Percentiles rank a stretch among this genome's conserved stretches.
Evolutionary conservation across 2,888 invertebrate genomes (phyloP).

Genomic region (Vannuccia rotundouncinata): DNA sequence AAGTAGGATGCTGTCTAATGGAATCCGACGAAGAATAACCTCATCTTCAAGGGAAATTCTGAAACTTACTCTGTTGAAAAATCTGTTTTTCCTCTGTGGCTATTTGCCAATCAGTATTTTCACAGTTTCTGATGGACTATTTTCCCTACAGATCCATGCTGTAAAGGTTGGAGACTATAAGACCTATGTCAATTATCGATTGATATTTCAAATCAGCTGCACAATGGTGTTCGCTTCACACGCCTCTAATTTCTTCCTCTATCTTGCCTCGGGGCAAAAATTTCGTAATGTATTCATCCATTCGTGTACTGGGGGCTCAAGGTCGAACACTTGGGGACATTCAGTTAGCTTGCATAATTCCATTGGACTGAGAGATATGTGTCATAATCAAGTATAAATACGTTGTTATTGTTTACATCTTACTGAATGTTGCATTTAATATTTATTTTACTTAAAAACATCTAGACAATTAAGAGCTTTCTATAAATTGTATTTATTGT

Average conservation of each 20-base stretch:
- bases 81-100: background rate
- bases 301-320: background rate
- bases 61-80: background rate
- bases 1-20: background rate
- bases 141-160: background rate
- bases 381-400: background rate
- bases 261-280: conserved; percentile 1
- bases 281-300: background rate
- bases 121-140: background rate
- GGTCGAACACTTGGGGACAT: background rate
- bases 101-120: background rate
- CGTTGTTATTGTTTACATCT: too few relatives aligned
- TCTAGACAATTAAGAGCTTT: too few relatives aligned
- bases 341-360: background rate
- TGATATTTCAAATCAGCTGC: background rate
- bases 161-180: background rate
- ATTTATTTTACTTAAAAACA: too few relatives aligned
- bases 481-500: too few relatives aligned
- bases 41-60: background rate
- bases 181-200: background rate
- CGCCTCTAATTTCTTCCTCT: conserved; percentile 27
- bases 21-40: background rate
- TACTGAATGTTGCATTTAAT: too few relatives aligned
- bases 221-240: conserved; percentile 9
- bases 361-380: background rate